Percentiles rank a stretch among this genome's conserved stretches.
These are phyloP conservation scores for Apaloderma vittatum DNA, from an alignment of 2,113 vertebrate genomes.

Conservation along the genomic window DNA sequence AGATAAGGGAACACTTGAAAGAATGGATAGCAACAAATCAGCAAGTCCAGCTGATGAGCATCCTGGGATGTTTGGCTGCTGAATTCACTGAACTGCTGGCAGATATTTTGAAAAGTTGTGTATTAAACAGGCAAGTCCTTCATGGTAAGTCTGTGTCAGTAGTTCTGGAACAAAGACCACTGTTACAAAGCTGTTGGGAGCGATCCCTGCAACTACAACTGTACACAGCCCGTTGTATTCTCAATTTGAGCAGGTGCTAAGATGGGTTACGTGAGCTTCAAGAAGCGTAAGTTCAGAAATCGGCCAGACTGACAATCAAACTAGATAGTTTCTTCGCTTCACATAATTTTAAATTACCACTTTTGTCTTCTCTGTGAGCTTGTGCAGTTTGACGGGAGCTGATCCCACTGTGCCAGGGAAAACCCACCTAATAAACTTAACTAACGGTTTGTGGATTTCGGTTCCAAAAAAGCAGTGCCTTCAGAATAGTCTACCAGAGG, in stretches of 20 bases:
- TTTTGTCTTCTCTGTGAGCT: not conserved
- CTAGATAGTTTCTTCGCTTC: not conserved
- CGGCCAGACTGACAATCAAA: not conserved
- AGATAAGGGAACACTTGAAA: conserved; percentile 74
- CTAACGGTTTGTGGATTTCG: not conserved
- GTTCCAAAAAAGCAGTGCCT: not conserved
- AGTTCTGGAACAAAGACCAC: not conserved
- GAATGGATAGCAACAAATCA: conserved; percentile 72
- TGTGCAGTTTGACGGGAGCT: not conserved
- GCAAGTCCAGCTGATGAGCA: conserved; percentile 63
- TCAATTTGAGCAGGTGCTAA: not conserved
- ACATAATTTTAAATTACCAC: not conserved
- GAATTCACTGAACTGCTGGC: conserved; percentile 60
- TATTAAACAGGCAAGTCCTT: conserved; percentile 59
- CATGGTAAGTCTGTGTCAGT: not conserved
- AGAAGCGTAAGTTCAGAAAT: not conserved
- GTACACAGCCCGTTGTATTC: not conserved
- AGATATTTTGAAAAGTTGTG: conserved; percentile 60
- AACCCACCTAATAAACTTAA: not conserved
- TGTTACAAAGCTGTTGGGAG: not conserved
- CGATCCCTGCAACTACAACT: not conserved
- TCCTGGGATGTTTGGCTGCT: conserved; percentile 68
- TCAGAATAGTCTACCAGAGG: not conserved
- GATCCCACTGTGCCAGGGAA: not conserved
- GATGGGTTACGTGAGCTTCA: not conserved